Conservation (phyloP, 1,140 invertebrate genomes). For the Bathynomus jamesi region DNA sequence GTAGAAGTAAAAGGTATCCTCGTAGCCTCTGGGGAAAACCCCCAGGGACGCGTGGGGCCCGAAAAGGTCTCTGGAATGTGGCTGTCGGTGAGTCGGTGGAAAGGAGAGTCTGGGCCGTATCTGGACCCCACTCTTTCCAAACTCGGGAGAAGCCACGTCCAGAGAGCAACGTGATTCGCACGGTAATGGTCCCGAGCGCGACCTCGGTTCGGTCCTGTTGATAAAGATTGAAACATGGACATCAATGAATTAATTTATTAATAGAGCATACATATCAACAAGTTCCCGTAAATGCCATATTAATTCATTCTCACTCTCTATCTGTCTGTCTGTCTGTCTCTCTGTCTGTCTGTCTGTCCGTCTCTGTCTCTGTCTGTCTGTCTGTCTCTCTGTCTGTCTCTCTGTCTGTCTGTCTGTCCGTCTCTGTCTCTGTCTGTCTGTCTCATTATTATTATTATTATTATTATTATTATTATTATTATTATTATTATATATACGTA, state of each 20-base stretch:
- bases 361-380: too few species aligned
- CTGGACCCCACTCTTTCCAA: slow-evolving; percentile 39
- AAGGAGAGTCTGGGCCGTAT: slow-evolving; percentile 30
- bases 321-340: too few species aligned
- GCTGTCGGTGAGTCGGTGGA: slow-evolving; percentile 37
- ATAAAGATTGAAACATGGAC: too few species aligned
- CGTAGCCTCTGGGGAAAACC: slow-evolving; percentile 25
- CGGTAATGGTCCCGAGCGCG: slow-evolving; percentile 49
- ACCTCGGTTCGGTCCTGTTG: slow-evolving; percentile 14
- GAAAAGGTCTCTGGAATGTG: slow-evolving; percentile 37
- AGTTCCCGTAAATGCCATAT: too few species aligned
- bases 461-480: neutral
- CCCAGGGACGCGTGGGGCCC: slow-evolving; percentile 28
- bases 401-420: too few species aligned
- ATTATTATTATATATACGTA: too few species aligned
- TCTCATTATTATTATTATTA: neutral
- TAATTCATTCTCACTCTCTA: too few species aligned
- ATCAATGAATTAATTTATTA: too few species aligned
- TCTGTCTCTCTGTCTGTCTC: too few species aligned
- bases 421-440: neutral
- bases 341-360: too few species aligned
- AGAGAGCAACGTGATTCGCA: slow-evolving; percentile 49
- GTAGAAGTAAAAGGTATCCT: slow-evolving; percentile 3
- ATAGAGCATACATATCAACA: too few species aligned
- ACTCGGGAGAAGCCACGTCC: slow-evolving; percentile 51